phyloP scores from a whole-genome alignment of 1,140 invertebrate species.

The Papilio glaucus region DNA sequence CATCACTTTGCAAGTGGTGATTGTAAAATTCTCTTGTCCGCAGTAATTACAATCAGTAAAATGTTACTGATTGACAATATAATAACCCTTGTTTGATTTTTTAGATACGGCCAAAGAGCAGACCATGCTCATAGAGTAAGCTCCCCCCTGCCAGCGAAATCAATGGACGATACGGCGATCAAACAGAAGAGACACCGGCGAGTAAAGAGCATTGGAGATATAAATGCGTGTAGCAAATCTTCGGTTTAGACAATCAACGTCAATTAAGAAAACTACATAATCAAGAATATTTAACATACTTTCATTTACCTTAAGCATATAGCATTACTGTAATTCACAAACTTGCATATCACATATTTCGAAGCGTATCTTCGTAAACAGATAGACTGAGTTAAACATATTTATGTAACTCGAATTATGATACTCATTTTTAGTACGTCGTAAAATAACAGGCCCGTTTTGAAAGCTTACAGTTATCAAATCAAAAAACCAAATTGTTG shows the following conservation, averaged over 20 bases:
- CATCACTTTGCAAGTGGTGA: too few relatives aligned
- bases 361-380: slow-evolving; percentile 13
- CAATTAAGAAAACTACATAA: slow-evolving; percentile 38
- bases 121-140: slow-evolving; percentile 81
- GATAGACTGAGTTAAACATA: slow-evolving; percentile 36
- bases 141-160: slow-evolving; percentile 77
- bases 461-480: neutral
- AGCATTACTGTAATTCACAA: slow-evolving; percentile 1
- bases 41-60: too few relatives aligned
- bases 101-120: slow-evolving; percentile 77
- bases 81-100: too few relatives aligned
- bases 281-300: slow-evolving; percentile 12
- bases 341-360: slow-evolving; percentile 32
- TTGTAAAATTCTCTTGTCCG: too few relatives aligned
- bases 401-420: slow-evolving; percentile 28
- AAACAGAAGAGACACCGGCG: slow-evolving; percentile 85
- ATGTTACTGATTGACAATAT: too few relatives aligned
- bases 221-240: slow-evolving; percentile 83
- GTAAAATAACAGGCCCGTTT: neutral
- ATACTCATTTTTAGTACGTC: slow-evolving; percentile 25
- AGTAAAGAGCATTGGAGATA: slow-evolving; percentile 89
- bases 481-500: neutral
- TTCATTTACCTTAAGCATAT: slow-evolving; percentile 18
- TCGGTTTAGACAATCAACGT: slow-evolving; percentile 60
- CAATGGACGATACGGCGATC: slow-evolving; percentile 66